A percentile compares a stretch with the other conserved stretches of the same genome.
phyloP scores from a whole-genome alignment of 35 echinoderm and acorn worm genomes.

The Stichopus chloronotus region DNA sequence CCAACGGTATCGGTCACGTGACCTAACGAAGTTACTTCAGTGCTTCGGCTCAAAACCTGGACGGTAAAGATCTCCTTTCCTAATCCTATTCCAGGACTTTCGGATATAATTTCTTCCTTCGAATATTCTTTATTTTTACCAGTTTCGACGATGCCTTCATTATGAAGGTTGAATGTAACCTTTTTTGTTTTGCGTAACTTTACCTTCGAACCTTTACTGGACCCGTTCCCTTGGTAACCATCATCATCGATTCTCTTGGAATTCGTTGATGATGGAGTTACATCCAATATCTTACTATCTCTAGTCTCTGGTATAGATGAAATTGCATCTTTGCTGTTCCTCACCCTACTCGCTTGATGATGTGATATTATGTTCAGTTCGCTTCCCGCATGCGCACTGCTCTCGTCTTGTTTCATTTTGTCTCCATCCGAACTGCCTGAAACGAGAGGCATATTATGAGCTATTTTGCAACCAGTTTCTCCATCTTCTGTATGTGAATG shows the following conservation, averaged over 20 bases:
- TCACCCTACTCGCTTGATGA: no score
- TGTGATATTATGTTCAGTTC: no score
- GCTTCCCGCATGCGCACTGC: no score
- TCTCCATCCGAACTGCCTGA: no score
- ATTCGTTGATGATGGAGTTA: not conserved
- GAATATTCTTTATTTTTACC: not conserved
- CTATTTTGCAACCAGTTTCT: not conserved
- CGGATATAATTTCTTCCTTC: not conserved
- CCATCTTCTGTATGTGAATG: not conserved
- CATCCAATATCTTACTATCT: no score
- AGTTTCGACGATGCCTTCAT: not conserved
- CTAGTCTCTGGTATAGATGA: no score
- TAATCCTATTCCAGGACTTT: not conserved
- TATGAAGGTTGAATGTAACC: not conserved
- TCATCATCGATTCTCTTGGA: not conserved
- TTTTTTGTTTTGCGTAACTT: not conserved
- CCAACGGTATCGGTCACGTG: not conserved
- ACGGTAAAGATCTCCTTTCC: constrained; percentile 11
- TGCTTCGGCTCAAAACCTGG: not conserved
- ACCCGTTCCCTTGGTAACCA: not conserved
- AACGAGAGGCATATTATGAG: no score
- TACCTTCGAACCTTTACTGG: not conserved
- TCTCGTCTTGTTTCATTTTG: no score
- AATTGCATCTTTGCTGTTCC: no score
- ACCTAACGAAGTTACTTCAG: not conserved